These are phyloP conservation scores for Fragum whitleyi DNA, from an alignment of 2,888 invertebrate species.

Conservation along the genomic window DNA sequence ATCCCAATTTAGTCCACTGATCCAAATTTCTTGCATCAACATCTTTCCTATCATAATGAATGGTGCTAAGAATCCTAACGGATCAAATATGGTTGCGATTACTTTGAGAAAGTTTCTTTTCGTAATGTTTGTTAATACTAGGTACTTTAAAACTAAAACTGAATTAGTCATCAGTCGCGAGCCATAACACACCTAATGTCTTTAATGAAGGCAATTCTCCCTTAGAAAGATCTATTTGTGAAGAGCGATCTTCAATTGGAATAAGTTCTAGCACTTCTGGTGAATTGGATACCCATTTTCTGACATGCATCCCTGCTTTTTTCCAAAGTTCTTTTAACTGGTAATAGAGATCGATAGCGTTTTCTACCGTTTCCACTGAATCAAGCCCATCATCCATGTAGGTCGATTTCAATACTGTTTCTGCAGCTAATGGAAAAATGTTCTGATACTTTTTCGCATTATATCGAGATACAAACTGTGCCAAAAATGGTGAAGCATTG, in stretches of 20 bases:
- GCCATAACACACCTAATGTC: conserved; percentile 61
- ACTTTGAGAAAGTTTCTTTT: neutral
- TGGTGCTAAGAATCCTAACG: conserved; percentile 39
- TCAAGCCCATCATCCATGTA: neutral
- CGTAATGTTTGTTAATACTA: neutral
- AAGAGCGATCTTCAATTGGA: conserved; percentile 41
- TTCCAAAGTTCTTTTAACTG: conserved; percentile 19
- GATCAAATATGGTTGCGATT: conserved; percentile 26
- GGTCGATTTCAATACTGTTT: neutral
- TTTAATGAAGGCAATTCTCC: conserved; percentile 37
- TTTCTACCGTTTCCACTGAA: neutral
- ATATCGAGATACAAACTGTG: neutral
- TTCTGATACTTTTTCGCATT: too few species aligned
- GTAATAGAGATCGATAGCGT: neutral
- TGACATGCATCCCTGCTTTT: conserved; percentile 55
- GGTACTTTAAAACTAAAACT: neutral
- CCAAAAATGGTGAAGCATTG: too few species aligned
- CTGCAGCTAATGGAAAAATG: neutral
- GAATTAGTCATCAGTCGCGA: conserved; percentile 47
- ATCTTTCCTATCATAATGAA: conserved; percentile 38
- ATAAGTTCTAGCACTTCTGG: conserved; percentile 35
- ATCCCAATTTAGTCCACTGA: conserved; percentile 42
- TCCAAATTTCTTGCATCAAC: conserved; percentile 47
- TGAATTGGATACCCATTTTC: conserved; percentile 56
- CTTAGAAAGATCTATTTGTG: neutral